Percentiles rank a stretch among this genome's conserved stretches.
Conservation (phyloP, 2,888 invertebrate genomes). For the Pachycephus smyrnensis region DNA sequence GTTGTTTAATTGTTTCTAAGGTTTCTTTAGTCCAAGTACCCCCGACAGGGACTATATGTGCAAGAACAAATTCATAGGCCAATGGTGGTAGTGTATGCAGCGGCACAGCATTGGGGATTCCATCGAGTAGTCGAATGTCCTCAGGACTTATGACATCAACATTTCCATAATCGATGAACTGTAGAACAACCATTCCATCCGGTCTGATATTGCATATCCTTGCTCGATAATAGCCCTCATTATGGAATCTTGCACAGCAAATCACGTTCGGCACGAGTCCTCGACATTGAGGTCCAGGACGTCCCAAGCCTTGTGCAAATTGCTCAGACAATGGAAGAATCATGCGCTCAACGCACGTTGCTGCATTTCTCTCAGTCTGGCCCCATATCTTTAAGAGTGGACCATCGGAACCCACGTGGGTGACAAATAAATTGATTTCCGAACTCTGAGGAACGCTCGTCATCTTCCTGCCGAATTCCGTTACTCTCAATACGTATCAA, state of each 20-base stretch:
- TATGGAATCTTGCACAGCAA: conserved; percentile 78
- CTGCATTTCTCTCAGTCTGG: conserved; percentile 71
- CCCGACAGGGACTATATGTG: conserved; percentile 70
- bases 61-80: conserved; percentile 73
- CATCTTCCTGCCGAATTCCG: conserved; percentile 20
- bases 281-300: conserved; percentile 44
- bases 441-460: conserved; percentile 30
- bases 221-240: conserved; percentile 76
- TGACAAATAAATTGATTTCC: conserved; percentile 69
- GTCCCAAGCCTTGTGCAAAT: conserved; percentile 67
- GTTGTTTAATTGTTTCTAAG: conserved; percentile 63
- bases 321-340: conserved; percentile 58
- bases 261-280: conserved; percentile 69
- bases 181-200: conserved; percentile 73
- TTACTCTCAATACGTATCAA: not conserved
- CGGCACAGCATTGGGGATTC: conserved; percentile 67
- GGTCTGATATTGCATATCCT: conserved; percentile 69
- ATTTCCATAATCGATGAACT: conserved; percentile 78
- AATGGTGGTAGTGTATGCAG: conserved; percentile 69
- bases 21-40: conserved; percentile 71
- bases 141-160: conserved; percentile 72
- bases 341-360: conserved; percentile 71
- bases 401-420: conserved; percentile 77
- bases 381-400: conserved; percentile 80
- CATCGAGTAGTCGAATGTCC: conserved; percentile 72